Evolutionary conservation across 2,888 invertebrate genomes (phyloP).

Genomic region (Nemotelus pantherinus): DNA sequence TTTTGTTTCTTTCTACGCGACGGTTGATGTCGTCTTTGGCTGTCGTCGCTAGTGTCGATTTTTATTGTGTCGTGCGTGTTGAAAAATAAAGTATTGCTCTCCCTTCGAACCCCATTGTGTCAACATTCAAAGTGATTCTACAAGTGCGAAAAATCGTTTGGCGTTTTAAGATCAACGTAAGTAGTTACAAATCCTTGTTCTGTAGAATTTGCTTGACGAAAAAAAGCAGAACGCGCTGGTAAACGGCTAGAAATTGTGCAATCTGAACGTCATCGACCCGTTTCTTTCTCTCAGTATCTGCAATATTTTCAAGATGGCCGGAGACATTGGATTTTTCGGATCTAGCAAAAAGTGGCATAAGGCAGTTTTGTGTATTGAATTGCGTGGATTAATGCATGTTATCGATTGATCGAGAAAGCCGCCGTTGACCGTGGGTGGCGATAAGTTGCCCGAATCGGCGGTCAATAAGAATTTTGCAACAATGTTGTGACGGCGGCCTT

Average conservation of each 20-base stretch:
- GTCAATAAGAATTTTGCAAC: neutral
- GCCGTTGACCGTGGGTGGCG: neutral
- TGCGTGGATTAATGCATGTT: neutral
- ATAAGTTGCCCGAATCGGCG: neutral
- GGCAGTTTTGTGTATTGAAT: constrained; percentile 42
- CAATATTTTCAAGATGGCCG: constrained; percentile 48
- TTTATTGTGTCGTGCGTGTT: constrained; percentile 33
- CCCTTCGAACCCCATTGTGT: neutral
- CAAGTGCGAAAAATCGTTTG: constrained; percentile 42
- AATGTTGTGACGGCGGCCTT: constrained; percentile 12
- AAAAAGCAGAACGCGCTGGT: constrained; percentile 23
- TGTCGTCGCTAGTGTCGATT: constrained; percentile 39
- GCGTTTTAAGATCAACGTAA: constrained; percentile 45
- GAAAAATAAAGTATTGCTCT: constrained; percentile 35
- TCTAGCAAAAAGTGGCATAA: constrained; percentile 20
- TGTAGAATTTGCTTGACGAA: constrained; percentile 27
- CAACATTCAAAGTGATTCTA: constrained; percentile 38
- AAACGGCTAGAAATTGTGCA: constrained; percentile 45
- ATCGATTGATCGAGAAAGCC: neutral
- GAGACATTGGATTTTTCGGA: neutral
- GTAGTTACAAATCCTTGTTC: neutral
- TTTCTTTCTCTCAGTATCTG: constrained; percentile 47
- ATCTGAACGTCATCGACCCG: constrained; percentile 42
- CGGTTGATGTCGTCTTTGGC: constrained; percentile 16
- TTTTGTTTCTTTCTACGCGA: constrained; percentile 35